These are phyloP conservation scores for Gnatocerus cornutus DNA, from an alignment of 2,888 invertebrate genomes.

Conservation along the genomic window DNA sequence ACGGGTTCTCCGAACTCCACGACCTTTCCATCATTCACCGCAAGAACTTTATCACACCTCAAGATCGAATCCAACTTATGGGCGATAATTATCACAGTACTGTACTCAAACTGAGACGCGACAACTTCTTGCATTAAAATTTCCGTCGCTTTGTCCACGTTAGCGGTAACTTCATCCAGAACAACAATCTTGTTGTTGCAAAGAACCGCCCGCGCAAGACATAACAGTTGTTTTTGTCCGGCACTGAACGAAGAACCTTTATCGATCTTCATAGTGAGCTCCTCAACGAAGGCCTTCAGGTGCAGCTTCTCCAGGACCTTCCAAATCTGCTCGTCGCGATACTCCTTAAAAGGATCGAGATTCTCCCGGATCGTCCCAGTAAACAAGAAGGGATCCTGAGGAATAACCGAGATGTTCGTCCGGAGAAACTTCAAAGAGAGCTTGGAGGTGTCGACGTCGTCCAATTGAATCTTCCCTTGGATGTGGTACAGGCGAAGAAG, in stretches of 20 bases:
- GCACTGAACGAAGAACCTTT: constrained; percentile 25
- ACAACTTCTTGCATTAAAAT: constrained; percentile 73
- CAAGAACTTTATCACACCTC: too few species aligned
- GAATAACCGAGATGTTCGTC: constrained; percentile 83
- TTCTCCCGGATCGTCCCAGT: constrained; percentile 88
- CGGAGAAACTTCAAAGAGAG: constrained; percentile 83
- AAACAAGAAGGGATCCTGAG: constrained; percentile 86
- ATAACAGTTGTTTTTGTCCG: constrained; percentile 72
- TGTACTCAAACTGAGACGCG: constrained; percentile 71
- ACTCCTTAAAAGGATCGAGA: constrained; percentile 87
- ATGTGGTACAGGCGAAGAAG: constrained; percentile 84
- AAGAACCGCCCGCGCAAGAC: constrained; percentile 74
- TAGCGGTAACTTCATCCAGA: constrained; percentile 75
- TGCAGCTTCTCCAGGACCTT: too few species aligned
- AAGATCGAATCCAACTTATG: constrained; percentile 52
- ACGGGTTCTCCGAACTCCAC: constrained; percentile 46
- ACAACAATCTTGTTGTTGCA: constrained; percentile 71
- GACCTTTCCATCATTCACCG: too few species aligned
- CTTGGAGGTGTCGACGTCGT: constrained; percentile 78
- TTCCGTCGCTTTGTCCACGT: constrained; percentile 73
- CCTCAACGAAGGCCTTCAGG: not conserved
- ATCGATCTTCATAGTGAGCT: not conserved
- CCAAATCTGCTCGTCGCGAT: constrained; percentile 61
- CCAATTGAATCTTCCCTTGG: constrained; percentile 84
- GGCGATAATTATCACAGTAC: constrained; percentile 73